Percentiles rank a stretch among this genome's conserved stretches.
These are phyloP conservation scores for Gyrodactylus salaris DNA, from an alignment of 1,140 invertebrate species.

Conservation along the genomic window DNA sequence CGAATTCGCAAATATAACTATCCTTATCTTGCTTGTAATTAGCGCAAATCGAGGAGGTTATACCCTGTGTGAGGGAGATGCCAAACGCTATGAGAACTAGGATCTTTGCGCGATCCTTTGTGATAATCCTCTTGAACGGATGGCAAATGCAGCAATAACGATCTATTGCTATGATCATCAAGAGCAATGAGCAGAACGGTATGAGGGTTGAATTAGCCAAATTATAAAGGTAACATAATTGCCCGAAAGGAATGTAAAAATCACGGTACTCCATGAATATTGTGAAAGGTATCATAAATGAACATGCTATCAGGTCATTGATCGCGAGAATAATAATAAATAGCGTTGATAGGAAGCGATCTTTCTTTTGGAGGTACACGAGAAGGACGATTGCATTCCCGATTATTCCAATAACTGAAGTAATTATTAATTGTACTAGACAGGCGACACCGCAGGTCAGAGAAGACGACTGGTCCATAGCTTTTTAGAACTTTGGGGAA, in stretches of 20 bases:
- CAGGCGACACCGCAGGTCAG: not conserved
- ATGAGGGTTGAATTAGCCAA: slow-evolving; percentile 9
- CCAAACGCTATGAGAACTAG: slow-evolving; percentile 8
- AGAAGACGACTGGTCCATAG: too few species aligned
- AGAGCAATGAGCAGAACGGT: slow-evolving; percentile 8
- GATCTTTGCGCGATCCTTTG: slow-evolving; percentile 13
- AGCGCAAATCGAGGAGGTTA: not conserved
- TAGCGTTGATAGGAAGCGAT: slow-evolving; percentile 11
- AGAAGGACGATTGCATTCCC: slow-evolving; percentile 18
- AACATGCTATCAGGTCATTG: slow-evolving; percentile 7
- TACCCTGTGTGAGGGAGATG: not conserved
- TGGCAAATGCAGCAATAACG: slow-evolving; percentile 17
- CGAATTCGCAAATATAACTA: not conserved
- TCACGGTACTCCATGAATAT: slow-evolving; percentile 9
- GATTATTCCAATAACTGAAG: slow-evolving; percentile 10
- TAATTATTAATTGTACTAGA: not conserved
- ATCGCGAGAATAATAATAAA: slow-evolving; percentile 8
- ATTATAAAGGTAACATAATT: slow-evolving; percentile 9
- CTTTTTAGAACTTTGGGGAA: too few species aligned
- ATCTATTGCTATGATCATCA: slow-evolving; percentile 9
- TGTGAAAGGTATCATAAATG: slow-evolving; percentile 8
- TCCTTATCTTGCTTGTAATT: not conserved
- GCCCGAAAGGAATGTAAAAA: not conserved
- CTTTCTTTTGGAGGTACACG: slow-evolving; percentile 16
- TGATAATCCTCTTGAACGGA: slow-evolving; percentile 15